Percentiles rank a stretch among this genome's conserved stretches.
phyloP scores from a whole-genome alignment of 2,113 vertebrate genomes.

The Cariama cristata region DNA sequence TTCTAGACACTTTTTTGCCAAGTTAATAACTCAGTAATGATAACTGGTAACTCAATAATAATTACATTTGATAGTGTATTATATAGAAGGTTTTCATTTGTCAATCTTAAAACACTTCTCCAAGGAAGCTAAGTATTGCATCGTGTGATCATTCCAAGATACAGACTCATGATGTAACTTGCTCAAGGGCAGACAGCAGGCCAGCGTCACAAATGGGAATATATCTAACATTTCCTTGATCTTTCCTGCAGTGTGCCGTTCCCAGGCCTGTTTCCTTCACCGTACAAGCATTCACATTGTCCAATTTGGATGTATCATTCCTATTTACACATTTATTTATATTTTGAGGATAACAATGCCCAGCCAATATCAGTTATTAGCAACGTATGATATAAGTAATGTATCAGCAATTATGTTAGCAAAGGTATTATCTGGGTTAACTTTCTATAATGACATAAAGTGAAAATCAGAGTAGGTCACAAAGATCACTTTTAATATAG shows the following conservation, averaged over 20 bases:
- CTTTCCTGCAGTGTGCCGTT: neutral
- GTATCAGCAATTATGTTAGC: neutral
- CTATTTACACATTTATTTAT: neutral
- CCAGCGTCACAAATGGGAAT: neutral
- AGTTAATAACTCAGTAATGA: slow-evolving; percentile 41
- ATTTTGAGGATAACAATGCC: neutral
- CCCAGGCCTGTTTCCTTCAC: neutral
- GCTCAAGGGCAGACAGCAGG: neutral
- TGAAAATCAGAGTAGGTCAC: neutral
- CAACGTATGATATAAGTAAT: fast-evolving
- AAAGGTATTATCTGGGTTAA: neutral
- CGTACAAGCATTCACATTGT: fast-evolving
- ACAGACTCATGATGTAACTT: neutral
- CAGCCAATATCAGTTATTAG: neutral
- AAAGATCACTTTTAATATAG: neutral
- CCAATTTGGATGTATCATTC: neutral
- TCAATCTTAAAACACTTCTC: neutral
- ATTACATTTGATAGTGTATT: slow-evolving; percentile 39
- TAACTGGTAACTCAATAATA: slow-evolving; percentile 52
- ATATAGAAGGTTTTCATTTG: slow-evolving; percentile 36
- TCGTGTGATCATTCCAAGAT: neutral
- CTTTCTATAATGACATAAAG: neutral
- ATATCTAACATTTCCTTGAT: neutral
- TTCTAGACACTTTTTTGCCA: slow-evolving; percentile 30
- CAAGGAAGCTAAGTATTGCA: neutral